These are phyloP conservation scores for Aphelenchoides bicaudatus DNA, from an alignment of 2,888 invertebrate genomes.

Conservation along the genomic window DNA sequence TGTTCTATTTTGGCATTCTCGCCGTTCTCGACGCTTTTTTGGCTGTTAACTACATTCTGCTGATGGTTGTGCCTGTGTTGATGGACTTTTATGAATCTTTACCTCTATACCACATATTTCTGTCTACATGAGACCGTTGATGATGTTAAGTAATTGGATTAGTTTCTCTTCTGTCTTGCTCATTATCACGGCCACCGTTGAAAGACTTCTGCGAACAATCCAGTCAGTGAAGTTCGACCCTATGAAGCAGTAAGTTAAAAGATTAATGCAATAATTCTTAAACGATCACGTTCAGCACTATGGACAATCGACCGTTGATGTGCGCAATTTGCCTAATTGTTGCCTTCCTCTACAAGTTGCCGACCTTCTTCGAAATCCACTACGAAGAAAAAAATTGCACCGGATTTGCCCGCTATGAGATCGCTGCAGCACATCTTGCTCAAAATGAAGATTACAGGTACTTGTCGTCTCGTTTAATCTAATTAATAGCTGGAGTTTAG, in stretches of 20 bases:
- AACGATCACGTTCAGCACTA: slow-evolving; percentile 38
- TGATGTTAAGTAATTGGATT: slow-evolving; percentile 41
- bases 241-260: slow-evolving; percentile 16
- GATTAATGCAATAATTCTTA: slow-evolving; percentile 14
- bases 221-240: slow-evolving; percentile 33
- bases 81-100: slow-evolving; percentile 48
- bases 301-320: slow-evolving; percentile 50
- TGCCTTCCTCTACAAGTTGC: slow-evolving; percentile 51
- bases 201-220: slow-evolving; percentile 51
- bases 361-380: slow-evolving; percentile 54
- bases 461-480: background rate
- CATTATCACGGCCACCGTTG: slow-evolving; percentile 55
- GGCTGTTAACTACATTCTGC: slow-evolving; percentile 57
- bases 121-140: slow-evolving; percentile 47
- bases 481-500: slow-evolving; percentile 29
- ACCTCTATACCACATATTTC: slow-evolving; percentile 51
- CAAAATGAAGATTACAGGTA: slow-evolving; percentile 19
- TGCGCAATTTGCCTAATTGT: slow-evolving; percentile 43
- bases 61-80: slow-evolving; percentile 54
- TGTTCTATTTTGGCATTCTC: slow-evolving; percentile 58
- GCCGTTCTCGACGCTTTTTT: slow-evolving; percentile 57
- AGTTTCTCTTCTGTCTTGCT: slow-evolving; percentile 58
- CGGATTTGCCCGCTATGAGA: slow-evolving; percentile 35
- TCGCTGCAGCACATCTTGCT: slow-evolving; percentile 28
- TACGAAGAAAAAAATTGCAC: slow-evolving; percentile 41